Evolutionary conservation across 2,797 vertebrate genomes (phyloP).

Genomic region (Anguilla pacifica): DNA sequence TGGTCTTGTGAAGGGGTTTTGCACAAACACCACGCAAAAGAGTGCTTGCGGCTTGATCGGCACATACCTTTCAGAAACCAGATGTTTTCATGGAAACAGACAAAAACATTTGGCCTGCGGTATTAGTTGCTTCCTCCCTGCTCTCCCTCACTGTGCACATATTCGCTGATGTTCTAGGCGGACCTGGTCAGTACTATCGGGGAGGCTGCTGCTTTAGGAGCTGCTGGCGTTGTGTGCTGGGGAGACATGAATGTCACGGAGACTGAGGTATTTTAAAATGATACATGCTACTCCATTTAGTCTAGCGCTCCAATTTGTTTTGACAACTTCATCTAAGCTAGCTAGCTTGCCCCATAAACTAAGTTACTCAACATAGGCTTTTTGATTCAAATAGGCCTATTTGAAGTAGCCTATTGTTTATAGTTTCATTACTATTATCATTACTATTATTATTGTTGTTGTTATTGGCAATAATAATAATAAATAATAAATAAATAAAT

Average conservation of each 20-base stretch:
- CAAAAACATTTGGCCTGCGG: not conserved
- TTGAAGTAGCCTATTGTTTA: too few relatives aligned
- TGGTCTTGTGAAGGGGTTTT: not conserved
- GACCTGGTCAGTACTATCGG: constrained; percentile 80
- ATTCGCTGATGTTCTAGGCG: constrained; percentile 57
- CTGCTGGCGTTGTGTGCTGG: constrained; percentile 78
- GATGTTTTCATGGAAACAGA: not conserved
- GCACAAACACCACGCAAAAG: not conserved
- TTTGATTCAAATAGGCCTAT: too few relatives aligned
- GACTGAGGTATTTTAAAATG: constrained; percentile 48
- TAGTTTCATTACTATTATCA: too few relatives aligned
- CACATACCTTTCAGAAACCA: not conserved
- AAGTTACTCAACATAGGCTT: not conserved
- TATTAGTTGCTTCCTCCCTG: not conserved
- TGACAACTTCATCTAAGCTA: constrained; percentile 25
- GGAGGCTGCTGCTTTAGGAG: constrained; percentile 78
- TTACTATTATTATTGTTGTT: too few relatives aligned
- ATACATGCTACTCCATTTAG: not conserved
- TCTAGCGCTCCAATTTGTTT: not conserved
- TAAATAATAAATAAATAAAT: constrained; percentile 18
- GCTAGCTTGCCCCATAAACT: not conserved
- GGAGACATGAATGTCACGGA: constrained; percentile 66
- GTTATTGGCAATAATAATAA: constrained; percentile 34
- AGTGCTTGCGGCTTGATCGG: not conserved
- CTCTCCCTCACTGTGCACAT: not conserved